phyloP scores from a whole-genome alignment of 2,797 vertebrate species.

The Hipposideros larvatus region DNA sequence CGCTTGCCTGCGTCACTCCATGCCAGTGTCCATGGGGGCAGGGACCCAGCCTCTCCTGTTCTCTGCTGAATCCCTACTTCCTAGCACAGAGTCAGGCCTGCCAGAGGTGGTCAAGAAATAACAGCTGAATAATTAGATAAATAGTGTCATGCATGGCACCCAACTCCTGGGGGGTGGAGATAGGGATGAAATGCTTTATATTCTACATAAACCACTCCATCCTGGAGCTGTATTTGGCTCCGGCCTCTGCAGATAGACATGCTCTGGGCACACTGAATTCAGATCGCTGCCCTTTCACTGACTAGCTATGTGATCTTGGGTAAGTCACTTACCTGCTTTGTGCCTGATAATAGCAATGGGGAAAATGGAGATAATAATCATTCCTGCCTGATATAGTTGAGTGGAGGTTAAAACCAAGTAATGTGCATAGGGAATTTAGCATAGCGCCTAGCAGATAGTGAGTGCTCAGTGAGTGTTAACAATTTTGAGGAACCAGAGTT shows the following conservation, averaged over 20 bases:
- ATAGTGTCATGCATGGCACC: background rate
- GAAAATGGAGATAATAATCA: background rate
- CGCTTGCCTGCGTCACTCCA: background rate
- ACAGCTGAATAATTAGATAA: background rate
- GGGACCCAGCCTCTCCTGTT: background rate
- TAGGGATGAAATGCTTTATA: background rate
- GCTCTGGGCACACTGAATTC: background rate
- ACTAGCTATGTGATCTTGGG: background rate
- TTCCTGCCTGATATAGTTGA: background rate
- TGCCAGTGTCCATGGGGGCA: fast-evolving
- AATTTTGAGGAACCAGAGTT: background rate
- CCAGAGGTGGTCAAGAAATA: background rate
- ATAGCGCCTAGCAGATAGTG: background rate
- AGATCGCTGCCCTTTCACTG: background rate
- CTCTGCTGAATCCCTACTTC: constrained; percentile 7
- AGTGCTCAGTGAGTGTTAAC: background rate
- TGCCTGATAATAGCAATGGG: background rate
- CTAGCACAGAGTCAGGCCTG: background rate
- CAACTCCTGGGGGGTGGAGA: background rate
- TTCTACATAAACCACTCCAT: background rate
- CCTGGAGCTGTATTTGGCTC: background rate
- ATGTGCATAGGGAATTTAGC: background rate
- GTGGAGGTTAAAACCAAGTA: background rate
- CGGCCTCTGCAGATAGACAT: background rate
- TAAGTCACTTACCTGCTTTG: background rate